A percentile compares a stretch with the other conserved stretches of the same genome.
Evolutionary conservation across 2,888 invertebrate genomes (phyloP).

Genomic region (Dryomyza anilis): DNA sequence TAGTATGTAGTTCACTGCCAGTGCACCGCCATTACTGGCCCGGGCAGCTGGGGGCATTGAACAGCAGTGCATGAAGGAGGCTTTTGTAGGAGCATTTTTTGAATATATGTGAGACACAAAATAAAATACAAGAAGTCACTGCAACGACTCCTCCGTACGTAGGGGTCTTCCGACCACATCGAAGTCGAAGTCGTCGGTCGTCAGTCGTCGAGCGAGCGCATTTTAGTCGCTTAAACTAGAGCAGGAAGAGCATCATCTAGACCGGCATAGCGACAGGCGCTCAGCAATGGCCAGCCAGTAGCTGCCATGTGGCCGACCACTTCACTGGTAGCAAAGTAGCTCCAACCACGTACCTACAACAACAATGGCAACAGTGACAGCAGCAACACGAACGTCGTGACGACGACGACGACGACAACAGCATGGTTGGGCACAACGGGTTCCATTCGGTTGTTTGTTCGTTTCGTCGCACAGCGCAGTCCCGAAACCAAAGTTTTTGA

Average conservation of each 20-base stretch:
- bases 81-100: no score
- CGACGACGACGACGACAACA: constrained; percentile 2
- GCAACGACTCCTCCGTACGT: background rate
- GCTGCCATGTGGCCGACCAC: background rate
- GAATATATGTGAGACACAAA: no score
- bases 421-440: background rate
- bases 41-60: background rate
- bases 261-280: constrained; percentile 59
- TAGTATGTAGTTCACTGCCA: background rate
- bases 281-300: constrained; percentile 40
- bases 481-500: background rate
- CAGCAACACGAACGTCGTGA: background rate
- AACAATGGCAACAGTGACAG: background rate
- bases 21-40: background rate
- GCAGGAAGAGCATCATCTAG: constrained; percentile 62
- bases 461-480: background rate
- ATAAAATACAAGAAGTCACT: background rate
- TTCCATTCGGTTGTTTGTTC: constrained; percentile 13
- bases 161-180: background rate
- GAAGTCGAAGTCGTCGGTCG: background rate
- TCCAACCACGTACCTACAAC: constrained; percentile 16
- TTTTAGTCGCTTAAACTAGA: constrained; percentile 56
- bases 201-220: constrained; percentile 35
- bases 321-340: no score
- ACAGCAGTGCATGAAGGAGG: no score